Evolutionary conservation across 2,888 invertebrate species (phyloP).

Genomic region (Morpho deidamia): DNA sequence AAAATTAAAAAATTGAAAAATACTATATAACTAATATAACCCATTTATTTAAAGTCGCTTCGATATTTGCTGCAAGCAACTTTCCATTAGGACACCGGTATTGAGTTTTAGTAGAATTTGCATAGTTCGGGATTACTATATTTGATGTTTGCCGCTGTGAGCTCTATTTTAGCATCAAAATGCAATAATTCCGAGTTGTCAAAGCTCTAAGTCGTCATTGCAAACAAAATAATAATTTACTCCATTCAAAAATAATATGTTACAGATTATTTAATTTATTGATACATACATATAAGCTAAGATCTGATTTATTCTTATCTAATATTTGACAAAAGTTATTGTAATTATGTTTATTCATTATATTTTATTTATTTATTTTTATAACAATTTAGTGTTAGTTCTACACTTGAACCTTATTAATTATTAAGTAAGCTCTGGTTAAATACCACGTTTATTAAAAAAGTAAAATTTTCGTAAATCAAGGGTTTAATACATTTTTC

Average conservation of each 20-base stretch:
- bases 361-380: too few species aligned
- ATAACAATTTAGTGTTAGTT: too few species aligned
- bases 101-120: slow-evolving; percentile 19
- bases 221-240: slow-evolving; percentile 1
- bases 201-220: slow-evolving; percentile 21
- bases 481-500: too few species aligned
- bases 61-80: neutral
- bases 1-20: too few species aligned
- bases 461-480: too few species aligned
- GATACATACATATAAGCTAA: too few species aligned
- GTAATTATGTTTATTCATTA: too few species aligned
- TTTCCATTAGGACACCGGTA: neutral
- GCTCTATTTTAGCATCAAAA: slow-evolving; percentile 32
- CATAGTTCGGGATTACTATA: slow-evolving; percentile 21
- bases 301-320: neutral
- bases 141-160: slow-evolving; percentile 23
- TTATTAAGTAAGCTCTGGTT: too few species aligned
- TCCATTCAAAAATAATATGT: neutral
- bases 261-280: neutral
- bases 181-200: slow-evolving; percentile 32
- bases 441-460: too few species aligned
- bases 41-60: neutral
- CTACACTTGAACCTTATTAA: too few species aligned
- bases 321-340: neutral
- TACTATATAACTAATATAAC: too few species aligned